These are phyloP conservation scores for Caenorhabditis sp. DNA, from an alignment of 2,888 invertebrate species.

Conservation along the genomic window DNA sequence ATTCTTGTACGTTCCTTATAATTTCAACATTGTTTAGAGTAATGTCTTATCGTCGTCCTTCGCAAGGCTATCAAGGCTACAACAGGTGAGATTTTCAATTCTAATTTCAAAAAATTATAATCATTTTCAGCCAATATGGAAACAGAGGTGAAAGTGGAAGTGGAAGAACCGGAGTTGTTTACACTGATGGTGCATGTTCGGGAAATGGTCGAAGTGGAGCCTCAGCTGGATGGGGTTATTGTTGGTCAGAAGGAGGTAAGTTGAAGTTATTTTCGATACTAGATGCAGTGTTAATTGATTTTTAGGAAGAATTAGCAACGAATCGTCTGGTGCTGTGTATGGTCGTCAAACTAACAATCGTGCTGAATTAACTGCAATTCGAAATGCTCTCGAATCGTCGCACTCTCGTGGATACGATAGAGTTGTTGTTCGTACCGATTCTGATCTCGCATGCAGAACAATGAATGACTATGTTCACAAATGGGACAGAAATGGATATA, in stretches of 20 bases:
- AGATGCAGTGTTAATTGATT: not conserved
- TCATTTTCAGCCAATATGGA: no score
- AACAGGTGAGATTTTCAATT: not conserved
- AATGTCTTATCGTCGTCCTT: not conserved
- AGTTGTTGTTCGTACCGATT: constrained; percentile 86
- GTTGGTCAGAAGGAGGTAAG: not conserved
- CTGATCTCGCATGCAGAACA: constrained; percentile 83
- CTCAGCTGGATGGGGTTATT: not conserved
- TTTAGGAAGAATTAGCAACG: not conserved
- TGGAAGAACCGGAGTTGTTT: not conserved
- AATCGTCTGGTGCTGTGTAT: not conserved
- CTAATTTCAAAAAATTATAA: not conserved
- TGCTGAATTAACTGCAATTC: not conserved
- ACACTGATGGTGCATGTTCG: constrained; percentile 11
- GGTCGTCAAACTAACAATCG: not conserved
- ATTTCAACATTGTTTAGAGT: not conserved
- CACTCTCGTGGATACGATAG: constrained; percentile 73
- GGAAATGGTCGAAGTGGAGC: not conserved
- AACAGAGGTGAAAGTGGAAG: no score
- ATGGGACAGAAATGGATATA: constrained; percentile 76
- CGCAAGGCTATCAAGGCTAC: not conserved
- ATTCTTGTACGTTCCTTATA: not conserved
- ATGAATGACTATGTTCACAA: constrained; percentile 80
- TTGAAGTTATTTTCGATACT: no score
- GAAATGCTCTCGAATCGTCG: constrained; percentile 2